A percentile compares a stretch with the other conserved stretches of the same genome.
Evolutionary conservation across 1,140 invertebrate genomes (phyloP).

Genomic region (Platyura marginata): DNA sequence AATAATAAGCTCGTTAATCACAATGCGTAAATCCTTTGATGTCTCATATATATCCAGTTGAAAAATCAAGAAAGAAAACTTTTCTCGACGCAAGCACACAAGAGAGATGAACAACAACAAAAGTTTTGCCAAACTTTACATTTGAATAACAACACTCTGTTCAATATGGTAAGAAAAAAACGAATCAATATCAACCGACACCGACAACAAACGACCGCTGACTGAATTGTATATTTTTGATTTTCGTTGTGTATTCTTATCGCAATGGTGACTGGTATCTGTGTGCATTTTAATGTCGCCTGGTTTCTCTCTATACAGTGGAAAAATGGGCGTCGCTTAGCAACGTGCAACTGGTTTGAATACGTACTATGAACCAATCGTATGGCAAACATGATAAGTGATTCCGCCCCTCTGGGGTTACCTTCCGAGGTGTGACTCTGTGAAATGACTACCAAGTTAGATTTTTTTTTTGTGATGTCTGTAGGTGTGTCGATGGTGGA

Average conservation of each 20-base stretch:
- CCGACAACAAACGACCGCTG: background rate
- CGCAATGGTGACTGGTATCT: background rate
- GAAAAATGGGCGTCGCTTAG: slow-evolving; percentile 2
- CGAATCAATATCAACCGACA: background rate
- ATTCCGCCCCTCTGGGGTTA: background rate
- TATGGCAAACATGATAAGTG: background rate
- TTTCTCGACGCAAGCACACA: too few relatives aligned
- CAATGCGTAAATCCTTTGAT: too few relatives aligned
- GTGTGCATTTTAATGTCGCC: background rate
- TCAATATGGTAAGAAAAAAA: too few relatives aligned
- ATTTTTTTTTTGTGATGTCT: background rate
- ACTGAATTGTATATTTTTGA: background rate
- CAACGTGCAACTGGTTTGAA: slow-evolving; percentile 2
- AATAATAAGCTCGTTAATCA: too few relatives aligned
- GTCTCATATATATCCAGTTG: too few relatives aligned
- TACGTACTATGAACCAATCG: background rate
- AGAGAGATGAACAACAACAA: too few relatives aligned
- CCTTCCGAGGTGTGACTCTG: slow-evolving; percentile 3
- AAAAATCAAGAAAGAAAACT: too few relatives aligned
- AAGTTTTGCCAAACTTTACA: too few relatives aligned
- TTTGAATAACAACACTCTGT: too few relatives aligned
- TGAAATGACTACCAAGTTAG: slow-evolving; percentile 3
- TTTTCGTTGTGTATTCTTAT: background rate
- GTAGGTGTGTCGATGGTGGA: slow-evolving; percentile 2
- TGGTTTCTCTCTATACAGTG: background rate